Conservation (phyloP, 2,113 vertebrate species). For the Hyla sarda region DNA sequence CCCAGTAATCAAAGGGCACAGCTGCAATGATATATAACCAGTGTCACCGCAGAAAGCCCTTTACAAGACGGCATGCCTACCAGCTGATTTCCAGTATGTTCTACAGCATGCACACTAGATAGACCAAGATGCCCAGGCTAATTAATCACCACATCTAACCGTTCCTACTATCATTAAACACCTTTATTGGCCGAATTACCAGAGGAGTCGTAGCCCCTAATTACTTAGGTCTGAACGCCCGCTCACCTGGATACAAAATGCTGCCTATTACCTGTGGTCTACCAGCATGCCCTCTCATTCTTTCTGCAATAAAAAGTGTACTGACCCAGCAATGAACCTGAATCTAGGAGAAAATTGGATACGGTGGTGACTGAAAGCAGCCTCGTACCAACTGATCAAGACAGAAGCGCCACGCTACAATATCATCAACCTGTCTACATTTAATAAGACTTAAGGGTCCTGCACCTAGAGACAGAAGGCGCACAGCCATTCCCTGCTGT, state of each 20-base stretch:
- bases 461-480: slow-evolving; percentile 54
- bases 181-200: slow-evolving; percentile 85
- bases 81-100: slow-evolving; percentile 85
- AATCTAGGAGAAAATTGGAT: slow-evolving; percentile 78
- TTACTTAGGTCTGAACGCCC: slow-evolving; percentile 79
- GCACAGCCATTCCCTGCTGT: slow-evolving; percentile 43
- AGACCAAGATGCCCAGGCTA: slow-evolving; percentile 81
- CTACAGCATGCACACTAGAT: slow-evolving; percentile 77
- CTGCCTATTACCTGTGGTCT: slow-evolving; percentile 76
- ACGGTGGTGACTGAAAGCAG: slow-evolving; percentile 73
- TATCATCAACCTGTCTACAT: slow-evolving; percentile 71
- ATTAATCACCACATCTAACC: slow-evolving; percentile 88
- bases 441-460: slow-evolving; percentile 68
- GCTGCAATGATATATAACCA: slow-evolving; percentile 95
- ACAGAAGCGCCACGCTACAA: slow-evolving; percentile 72
- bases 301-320: slow-evolving; percentile 71
- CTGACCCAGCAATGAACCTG: slow-evolving; percentile 80
- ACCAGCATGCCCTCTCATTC: slow-evolving; percentile 72
- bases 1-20: slow-evolving; percentile 97
- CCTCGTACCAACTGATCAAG: slow-evolving; percentile 72
- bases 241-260: slow-evolving; percentile 83
- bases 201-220: slow-evolving; percentile 78
- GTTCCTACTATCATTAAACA: slow-evolving; percentile 85
- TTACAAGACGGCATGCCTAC: slow-evolving; percentile 88
- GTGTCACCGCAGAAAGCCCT: slow-evolving; percentile 91